Base-by-base conservation (phyloP, 1,140 invertebrate genomes). In the Pseudobourletiella spinata region DNA sequence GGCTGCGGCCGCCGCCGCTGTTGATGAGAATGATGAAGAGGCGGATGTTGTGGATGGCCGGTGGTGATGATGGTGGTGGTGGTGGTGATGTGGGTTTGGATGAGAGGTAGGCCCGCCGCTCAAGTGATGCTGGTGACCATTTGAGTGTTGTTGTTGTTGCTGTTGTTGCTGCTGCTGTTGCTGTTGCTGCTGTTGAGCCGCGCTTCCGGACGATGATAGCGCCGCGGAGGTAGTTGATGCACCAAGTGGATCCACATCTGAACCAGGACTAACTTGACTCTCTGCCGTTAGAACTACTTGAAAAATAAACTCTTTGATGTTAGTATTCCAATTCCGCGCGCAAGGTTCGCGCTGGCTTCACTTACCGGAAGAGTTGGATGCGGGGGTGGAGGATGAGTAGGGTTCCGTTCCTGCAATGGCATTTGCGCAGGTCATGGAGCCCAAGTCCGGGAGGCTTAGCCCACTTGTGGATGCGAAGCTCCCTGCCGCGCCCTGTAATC, bases 351-450 rank as follows among this genome's bases (percentile, higher is more conserved):
- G n/a, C n/a, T n/a, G n/a, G n/a, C n/a, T n/a, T n/a, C n/a, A n/a
- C n/a, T 59, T 59, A 68, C 66, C 66, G 64, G 66, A 68, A 24
- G 66, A 68, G 52, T 65, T 68, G 43, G 66, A 68, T 2, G 66
- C 63, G n/a, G 66, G 66, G 2, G 66, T 68, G 2, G 66, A 65
- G 15, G 66, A 68, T 8, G 55, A 57, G 20, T 63, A 68, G 24
- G 57, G 56, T 30, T 68, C 66, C n/a, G 59, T 56, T 56, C 59
- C 66, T 18, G 56, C 42, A 18, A 67, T 57, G 22, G 65, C 61
- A 63, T 68, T 68, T 24, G 58, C 42, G 29, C 63, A 60, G 3
- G 58, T 51, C 66, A 68, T 68, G 24, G 63, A 43, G 2, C 63
- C 63, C 25, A 68, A 43, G 42, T 68, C 66, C 3, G 66, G 63